Conservation (phyloP, 2,797 vertebrate genomes). For the Aulostomus chinensis region DNA sequence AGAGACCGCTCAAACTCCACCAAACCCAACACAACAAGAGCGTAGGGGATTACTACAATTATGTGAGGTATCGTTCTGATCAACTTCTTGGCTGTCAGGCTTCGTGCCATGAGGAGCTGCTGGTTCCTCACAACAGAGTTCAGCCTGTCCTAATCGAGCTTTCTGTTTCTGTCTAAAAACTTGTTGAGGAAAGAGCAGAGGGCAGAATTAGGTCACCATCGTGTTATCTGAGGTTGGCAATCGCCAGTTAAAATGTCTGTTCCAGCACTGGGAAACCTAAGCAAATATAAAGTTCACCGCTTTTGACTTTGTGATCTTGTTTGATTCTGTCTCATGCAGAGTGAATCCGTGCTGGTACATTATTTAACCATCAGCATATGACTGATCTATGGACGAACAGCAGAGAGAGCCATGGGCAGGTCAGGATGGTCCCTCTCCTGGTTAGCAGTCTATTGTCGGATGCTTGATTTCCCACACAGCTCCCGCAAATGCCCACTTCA, state of each 20-base stretch:
- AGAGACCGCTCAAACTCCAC: constrained; percentile 50
- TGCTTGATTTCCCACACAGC: constrained; percentile 70
- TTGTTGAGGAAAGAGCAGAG: too few species aligned
- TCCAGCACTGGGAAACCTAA: constrained; percentile 19
- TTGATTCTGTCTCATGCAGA: constrained; percentile 48
- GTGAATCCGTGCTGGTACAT: constrained; percentile 33
- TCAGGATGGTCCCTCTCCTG: constrained; percentile 60
- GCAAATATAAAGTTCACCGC: constrained; percentile 28
- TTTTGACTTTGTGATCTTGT: constrained; percentile 37
- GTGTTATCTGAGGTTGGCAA: constrained; percentile 15
- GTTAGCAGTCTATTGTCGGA: constrained; percentile 63
- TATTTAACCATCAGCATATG: constrained; percentile 56
- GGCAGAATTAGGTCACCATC: constrained; percentile 25
- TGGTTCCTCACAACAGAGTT: constrained; percentile 46
- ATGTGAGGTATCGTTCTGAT: constrained; percentile 75
- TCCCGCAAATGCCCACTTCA: constrained; percentile 56
- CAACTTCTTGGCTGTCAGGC: constrained; percentile 64
- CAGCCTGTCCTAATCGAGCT: constrained; percentile 32
- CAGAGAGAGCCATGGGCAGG: constrained; percentile 54
- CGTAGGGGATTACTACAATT: constrained; percentile 74
- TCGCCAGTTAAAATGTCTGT: constrained; percentile 15
- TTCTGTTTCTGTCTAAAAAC: constrained; percentile 9
- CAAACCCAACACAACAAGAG: constrained; percentile 62
- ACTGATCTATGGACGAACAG: constrained; percentile 68
- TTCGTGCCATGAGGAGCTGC: constrained; percentile 37